phyloP scores from a whole-genome alignment of 2,113 vertebrate species.

The Pontoporia blainvillei region DNA sequence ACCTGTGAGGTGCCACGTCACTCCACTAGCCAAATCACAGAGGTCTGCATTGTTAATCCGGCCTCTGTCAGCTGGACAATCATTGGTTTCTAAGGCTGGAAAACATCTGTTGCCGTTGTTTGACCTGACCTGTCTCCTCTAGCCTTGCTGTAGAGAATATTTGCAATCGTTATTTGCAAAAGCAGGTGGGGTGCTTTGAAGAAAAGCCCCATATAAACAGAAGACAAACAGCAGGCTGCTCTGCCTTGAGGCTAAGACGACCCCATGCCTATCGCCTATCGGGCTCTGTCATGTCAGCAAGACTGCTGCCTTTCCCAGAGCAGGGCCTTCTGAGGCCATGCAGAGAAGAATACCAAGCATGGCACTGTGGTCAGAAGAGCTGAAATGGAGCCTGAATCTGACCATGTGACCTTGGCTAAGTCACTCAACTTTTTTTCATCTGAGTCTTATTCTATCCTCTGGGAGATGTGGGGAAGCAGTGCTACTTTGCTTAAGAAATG shows the following conservation, averaged over 20 bases:
- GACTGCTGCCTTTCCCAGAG: neutral
- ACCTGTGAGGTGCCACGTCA: neutral
- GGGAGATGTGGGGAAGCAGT: neutral
- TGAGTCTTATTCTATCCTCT: neutral
- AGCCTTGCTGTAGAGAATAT: neutral
- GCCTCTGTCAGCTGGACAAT: neutral
- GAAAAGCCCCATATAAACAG: neutral
- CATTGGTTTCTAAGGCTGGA: neutral
- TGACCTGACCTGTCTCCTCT: neutral
- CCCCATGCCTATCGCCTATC: neutral
- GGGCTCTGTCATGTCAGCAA: too few relatives aligned
- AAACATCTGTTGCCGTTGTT: neutral
- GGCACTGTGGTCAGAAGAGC: neutral
- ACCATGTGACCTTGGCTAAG: neutral
- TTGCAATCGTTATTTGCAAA: neutral
- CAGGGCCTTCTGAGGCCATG: rapidly evolving
- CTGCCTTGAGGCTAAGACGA: neutral
- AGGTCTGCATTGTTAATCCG: neutral
- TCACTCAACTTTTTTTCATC: neutral
- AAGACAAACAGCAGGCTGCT: neutral
- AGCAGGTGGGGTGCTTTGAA: constrained; percentile 12
- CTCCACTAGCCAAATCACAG: neutral
- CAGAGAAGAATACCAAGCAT: neutral
- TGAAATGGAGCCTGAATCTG: neutral
- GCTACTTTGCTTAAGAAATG: neutral